Evolutionary conservation across 23 tunicate genomes (phyloP), one percentile per base, ranked within the genome.

Genomic region (Corella eumyota): DNA sequence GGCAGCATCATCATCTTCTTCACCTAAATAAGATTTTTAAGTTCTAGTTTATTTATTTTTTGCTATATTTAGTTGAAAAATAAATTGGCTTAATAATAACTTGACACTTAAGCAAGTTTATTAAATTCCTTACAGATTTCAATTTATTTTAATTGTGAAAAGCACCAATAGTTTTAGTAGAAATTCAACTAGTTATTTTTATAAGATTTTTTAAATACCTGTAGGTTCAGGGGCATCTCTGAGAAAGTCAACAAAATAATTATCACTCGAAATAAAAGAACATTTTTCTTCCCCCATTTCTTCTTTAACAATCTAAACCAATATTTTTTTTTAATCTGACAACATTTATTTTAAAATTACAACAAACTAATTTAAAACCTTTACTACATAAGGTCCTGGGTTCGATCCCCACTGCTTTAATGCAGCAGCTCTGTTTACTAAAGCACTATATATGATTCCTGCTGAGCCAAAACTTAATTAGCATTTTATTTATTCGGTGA

Each of bases 151-250:
- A n/a, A n/a, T n/a, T n/a, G n/a, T n/a, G n/a, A n/a, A n/a, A n/a
- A n/a, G n/a, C n/a, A n/a, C n/a, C n/a, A n/a, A n/a, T n/a, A n/a
- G n/a, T n/a, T n/a, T n/a, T n/a, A n/a, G n/a, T n/a, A n/a, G n/a
- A n/a, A n/a, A n/a, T n/a, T n/a, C n/a, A n/a, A n/a, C n/a, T n/a
- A n/a, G n/a, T n/a, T n/a, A n/a, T n/a, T n/a, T n/a, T n/a, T n/a
- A n/a, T n/a, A n/a, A n/a, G n/a, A n/a, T n/a, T n/a, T n/a, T n/a
- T n/a, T n/a, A n/a, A 13, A 13, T 58, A 69, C 97, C 97, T 4
- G 97, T 90, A 4, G 80, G 70, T 69, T 90, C 97, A 34, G 97
- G 91, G 0, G 97, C 97, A 57, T 90, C 97, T 29, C 91, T 61
- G 17, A 90, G 61, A 52, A 90, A 90, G 35, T 90, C 74, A 36